A percentile compares a stretch with the other conserved stretches of the same genome.
phyloP scores from a whole-genome alignment of 2,888 invertebrate genomes.

The Zygaena filipendulae region DNA sequence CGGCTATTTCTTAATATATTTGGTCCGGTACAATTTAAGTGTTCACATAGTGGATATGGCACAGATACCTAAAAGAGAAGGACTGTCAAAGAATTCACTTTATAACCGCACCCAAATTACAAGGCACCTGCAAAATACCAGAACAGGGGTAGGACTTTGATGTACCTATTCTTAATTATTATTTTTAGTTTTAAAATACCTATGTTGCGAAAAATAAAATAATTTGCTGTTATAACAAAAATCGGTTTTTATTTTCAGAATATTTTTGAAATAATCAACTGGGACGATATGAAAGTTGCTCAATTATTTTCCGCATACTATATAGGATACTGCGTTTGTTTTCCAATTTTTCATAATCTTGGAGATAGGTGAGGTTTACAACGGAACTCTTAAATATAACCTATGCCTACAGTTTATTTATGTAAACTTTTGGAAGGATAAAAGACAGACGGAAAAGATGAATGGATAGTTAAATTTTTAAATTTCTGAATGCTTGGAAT shows the following conservation, averaged over 20 bases:
- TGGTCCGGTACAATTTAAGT: conserved; percentile 52
- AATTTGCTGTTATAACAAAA: too few species aligned
- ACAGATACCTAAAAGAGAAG: conserved; percentile 24
- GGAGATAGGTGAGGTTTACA: conserved; percentile 55
- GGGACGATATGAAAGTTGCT: conserved; percentile 48
- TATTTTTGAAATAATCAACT: conserved; percentile 32
- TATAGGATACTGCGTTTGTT: conserved; percentile 53
- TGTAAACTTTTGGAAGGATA: too few species aligned
- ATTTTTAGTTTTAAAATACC: too few species aligned
- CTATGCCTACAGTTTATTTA: too few species aligned
- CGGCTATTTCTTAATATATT: conserved; percentile 57
- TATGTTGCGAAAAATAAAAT: too few species aligned
- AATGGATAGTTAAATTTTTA: too few species aligned
- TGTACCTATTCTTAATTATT: too few species aligned
- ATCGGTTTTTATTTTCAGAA: conserved; percentile 26
- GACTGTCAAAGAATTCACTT: not conserved
- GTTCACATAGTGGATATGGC: conserved; percentile 57
- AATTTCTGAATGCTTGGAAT: too few species aligned
- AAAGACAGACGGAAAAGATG: too few species aligned
- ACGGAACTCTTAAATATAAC: too few species aligned
- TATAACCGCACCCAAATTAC: conserved; percentile 7
- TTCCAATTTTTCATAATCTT: conserved; percentile 52
- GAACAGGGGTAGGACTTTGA: conserved; percentile 18
- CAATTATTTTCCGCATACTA: conserved; percentile 49
- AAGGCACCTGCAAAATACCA: conserved; percentile 10